Evolutionary conservation across 2,113 vertebrate species (phyloP).

Genomic region (Etia nguti): DNA sequence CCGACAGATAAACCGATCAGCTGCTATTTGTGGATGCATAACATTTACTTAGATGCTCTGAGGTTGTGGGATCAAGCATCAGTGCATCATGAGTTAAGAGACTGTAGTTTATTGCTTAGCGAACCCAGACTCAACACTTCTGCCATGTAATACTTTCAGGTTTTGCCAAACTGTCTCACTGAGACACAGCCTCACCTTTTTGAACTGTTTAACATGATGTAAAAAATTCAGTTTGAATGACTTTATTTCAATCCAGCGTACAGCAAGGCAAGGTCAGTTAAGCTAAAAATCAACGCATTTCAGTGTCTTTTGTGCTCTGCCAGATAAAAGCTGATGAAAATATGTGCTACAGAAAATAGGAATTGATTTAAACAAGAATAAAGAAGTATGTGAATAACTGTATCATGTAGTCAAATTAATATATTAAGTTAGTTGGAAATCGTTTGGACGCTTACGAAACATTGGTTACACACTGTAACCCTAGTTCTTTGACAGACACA

Average conservation of each 20-base stretch:
- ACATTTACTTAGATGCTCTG: conserved; percentile 57
- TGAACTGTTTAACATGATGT: not conserved
- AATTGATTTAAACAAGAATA: not conserved
- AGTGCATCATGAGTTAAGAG: not conserved
- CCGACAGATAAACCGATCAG: conserved; percentile 61
- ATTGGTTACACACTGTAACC: not conserved
- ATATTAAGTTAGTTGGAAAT: not conserved
- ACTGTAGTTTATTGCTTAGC: not conserved
- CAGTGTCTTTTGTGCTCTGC: not conserved
- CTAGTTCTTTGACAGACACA: not conserved
- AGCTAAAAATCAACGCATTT: not conserved
- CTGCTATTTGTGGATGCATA: conserved; percentile 62
- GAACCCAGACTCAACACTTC: not conserved
- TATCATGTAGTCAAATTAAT: not conserved
- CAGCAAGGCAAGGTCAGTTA: not conserved
- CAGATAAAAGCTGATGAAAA: conserved; percentile 10
- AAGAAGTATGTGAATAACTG: not conserved
- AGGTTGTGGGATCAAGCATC: conserved; percentile 38
- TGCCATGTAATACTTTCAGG: not conserved
- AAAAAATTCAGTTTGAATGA: not conserved
- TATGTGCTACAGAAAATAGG: not conserved
- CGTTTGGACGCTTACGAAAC: too few species aligned
- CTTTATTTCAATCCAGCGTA: not conserved
- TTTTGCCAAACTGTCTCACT: not conserved
- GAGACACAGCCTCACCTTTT: not conserved